Base-by-base conservation (phyloP, 2,888 invertebrate species). In the Lissonota sp. region DNA sequence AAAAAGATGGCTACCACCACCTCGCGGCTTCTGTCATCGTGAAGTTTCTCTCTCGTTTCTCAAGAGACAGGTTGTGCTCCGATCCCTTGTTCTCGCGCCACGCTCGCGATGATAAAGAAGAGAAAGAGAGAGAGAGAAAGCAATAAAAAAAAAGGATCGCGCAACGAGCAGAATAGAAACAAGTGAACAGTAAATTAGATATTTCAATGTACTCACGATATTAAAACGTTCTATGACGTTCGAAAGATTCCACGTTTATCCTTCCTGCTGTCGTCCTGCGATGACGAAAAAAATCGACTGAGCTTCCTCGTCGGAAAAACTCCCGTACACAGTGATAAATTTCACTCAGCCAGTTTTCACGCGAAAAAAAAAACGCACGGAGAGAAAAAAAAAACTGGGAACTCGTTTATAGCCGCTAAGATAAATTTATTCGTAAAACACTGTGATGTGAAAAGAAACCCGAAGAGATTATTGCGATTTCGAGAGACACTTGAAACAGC, bases 1-100 rank as follows among this genome's bases (percentile, higher is more conserved):
- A 72, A 84, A 85, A 88, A 88, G 87, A 88, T 88, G 88, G 89
- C 88, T 84, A 84, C 87, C 84, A 46, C 79, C 78, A 58, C 37
- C 10, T 55, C 73, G 26, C 42, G 66, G 40, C 70, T 70, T 71
- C 63, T 76, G 72, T 80, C 79, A 81, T 70, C 60, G 60, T 70
- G 46, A 74, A 63, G 39, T n/a, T 39, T 26, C 39, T 63, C 53
- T 39, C 49, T 72, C 58, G 42, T 64, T 71, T 46, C 44, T 55
- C 40, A 49, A 49, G 44, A 62, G 72, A 42, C 66, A 51, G 58
- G 10, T 53, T 42, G 26, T 51, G 4, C 14, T 55, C 12, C 53
- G 16, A 14, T 58, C 10, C 14, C 53, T 64, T 64, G 44, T 57
- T 64, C 73, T 64, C 63, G 37, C 63, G 53, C 55, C 51, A 64